Conservation (phyloP, 2,888 invertebrate species). For the Dichetophora obliterata region DNA sequence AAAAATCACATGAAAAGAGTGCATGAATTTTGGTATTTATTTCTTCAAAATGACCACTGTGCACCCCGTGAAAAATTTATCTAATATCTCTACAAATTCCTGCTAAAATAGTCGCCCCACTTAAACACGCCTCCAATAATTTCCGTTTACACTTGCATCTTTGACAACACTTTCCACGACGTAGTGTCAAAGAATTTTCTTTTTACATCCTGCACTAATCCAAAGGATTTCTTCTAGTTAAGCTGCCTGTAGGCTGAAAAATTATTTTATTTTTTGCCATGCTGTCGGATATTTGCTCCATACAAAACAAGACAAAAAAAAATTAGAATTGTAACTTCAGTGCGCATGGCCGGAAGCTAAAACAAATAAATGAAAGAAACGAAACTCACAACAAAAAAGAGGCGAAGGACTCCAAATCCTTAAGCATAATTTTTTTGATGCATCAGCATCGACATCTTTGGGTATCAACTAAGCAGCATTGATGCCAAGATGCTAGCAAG, state of each 20-base stretch:
- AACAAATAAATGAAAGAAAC: background rate
- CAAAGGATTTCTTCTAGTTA: conserved; percentile 6
- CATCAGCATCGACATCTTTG: background rate
- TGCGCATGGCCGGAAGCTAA: conserved; percentile 34
- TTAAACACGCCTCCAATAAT: background rate
- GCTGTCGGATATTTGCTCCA: background rate
- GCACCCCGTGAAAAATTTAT: too few relatives aligned
- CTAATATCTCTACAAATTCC: too few relatives aligned
- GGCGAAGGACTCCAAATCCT: background rate
- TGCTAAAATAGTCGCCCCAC: background rate
- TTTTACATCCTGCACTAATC: conserved; percentile 9
- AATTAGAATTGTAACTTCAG: background rate
- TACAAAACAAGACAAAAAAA: background rate
- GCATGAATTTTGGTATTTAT: too few relatives aligned
- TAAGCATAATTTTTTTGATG: conserved; percentile 18
- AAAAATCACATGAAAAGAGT: too few relatives aligned
- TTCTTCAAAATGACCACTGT: too few relatives aligned
- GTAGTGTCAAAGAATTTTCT: background rate
- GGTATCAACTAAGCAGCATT: background rate
- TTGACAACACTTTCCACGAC: background rate
- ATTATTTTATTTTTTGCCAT: background rate
- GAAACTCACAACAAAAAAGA: background rate
- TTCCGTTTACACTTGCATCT: background rate
- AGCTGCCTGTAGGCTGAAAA: background rate
- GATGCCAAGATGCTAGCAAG: conserved; percentile 13